A percentile compares a stretch with the other conserved stretches of the same genome.
Conservation (phyloP, 2,888 invertebrate species). For the Lottia gigantea region DNA sequence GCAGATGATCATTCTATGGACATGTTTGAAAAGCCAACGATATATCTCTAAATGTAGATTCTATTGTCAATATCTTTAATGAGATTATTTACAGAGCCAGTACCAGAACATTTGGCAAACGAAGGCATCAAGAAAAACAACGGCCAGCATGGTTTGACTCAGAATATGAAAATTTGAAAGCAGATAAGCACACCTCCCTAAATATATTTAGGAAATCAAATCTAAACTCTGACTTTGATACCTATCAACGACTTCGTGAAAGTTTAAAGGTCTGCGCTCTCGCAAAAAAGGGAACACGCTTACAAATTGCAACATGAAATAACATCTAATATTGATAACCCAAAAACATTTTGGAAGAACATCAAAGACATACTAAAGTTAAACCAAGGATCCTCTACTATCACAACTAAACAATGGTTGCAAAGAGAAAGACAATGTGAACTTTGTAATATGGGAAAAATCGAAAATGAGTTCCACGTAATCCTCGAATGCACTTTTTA, state of each 20-base stretch:
- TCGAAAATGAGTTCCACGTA: not conserved
- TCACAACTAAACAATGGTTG: no score
- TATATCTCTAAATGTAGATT: not conserved
- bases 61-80: not conserved
- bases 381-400: no score
- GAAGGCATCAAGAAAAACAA: not conserved
- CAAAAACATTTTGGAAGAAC: no score
- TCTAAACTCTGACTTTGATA: not conserved
- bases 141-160: not conserved
- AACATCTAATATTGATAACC: no score
- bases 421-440: not conserved
- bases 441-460: not conserved
- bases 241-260: no score
- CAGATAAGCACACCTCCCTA: not conserved
- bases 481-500: not conserved
- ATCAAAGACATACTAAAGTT: no score
- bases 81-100: slow-evolving; percentile 10
- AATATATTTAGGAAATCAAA: not conserved
- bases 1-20: not conserved
- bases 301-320: no score
- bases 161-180: not conserved
- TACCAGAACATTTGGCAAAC: not conserved
- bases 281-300: no score
- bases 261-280: no score
- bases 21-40: not conserved